Evolutionary conservation across 2,888 invertebrate species (phyloP).

Genomic region (Alloscopus bannaensis): DNA sequence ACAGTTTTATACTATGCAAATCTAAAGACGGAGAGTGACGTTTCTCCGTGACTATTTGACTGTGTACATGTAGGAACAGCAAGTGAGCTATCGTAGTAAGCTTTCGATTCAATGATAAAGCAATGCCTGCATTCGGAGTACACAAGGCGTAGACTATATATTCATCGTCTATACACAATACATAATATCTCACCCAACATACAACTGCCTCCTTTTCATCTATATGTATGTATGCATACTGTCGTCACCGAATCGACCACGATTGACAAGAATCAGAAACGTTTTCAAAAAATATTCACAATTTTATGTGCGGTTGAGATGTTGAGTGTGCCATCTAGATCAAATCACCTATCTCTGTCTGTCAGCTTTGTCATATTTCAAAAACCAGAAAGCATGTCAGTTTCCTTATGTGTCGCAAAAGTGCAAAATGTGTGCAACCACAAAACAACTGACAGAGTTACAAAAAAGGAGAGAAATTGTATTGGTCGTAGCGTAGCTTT

Average conservation of each 20-base stretch:
- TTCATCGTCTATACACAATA: not conserved
- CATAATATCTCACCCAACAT: not conserved
- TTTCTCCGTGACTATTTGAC: too few relatives aligned
- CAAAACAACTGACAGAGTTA: not conserved
- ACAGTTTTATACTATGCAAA: not conserved
- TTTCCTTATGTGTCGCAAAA: not conserved
- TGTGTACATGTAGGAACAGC: too few relatives aligned
- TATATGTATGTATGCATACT: not conserved
- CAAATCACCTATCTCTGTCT: not conserved
- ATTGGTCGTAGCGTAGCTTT: constrained; percentile 12
- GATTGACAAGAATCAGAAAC: not conserved
- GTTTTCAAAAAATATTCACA: not conserved
- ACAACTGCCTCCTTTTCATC: constrained; percentile 5
- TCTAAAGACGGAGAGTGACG: too few relatives aligned
- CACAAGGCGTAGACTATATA: too few relatives aligned
- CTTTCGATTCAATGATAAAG: constrained; percentile 54
- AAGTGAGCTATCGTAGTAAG: constrained; percentile 28
- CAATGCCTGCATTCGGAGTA: not conserved
- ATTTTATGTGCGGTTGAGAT: not conserved
- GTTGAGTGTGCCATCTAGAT: not conserved
- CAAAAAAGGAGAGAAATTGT: not conserved
- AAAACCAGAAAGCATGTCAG: constrained; percentile 2
- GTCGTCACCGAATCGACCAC: not conserved
- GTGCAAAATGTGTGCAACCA: not conserved
- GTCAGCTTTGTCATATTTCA: too few relatives aligned